Conservation (phyloP, 2,888 invertebrate genomes). For the Ashinkailepas kermadecensis region DNA sequence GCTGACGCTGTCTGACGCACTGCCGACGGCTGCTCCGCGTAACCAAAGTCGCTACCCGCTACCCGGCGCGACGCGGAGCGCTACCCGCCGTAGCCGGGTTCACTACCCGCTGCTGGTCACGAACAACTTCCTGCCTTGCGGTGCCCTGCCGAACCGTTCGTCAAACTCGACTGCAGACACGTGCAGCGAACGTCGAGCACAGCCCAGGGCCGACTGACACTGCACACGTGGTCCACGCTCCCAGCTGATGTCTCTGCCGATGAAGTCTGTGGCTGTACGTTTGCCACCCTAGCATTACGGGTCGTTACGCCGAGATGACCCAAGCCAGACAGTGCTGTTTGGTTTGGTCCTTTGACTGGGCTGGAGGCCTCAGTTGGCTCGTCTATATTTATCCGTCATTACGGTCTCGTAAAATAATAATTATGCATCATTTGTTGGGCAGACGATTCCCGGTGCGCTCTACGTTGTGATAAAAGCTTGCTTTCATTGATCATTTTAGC, state of each 20-base stretch:
- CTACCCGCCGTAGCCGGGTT: background rate
- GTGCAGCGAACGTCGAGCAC: background rate
- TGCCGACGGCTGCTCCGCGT: background rate
- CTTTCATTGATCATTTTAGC: conserved; percentile 6
- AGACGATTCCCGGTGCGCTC: background rate
- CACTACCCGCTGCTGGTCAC: background rate
- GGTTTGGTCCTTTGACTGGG: background rate
- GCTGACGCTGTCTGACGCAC: background rate
- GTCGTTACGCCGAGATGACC: background rate
- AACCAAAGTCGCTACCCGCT: background rate
- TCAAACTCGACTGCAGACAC: background rate
- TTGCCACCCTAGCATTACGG: background rate
- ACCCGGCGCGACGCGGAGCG: background rate
- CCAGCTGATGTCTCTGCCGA: background rate
- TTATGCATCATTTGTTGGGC: background rate
- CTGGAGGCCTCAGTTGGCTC: background rate
- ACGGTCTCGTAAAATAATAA: conserved; percentile 17
- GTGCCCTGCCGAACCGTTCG: background rate
- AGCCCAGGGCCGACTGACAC: background rate
- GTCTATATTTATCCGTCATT: conserved; percentile 14
- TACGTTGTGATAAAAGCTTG: background rate
- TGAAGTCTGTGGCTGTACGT: background rate
- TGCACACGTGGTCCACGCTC: background rate
- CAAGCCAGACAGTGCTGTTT: background rate
- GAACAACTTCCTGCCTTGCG: too few relatives aligned